Evolutionary conservation across 2,113 vertebrate genomes (phyloP).

Genomic region (Noturus placidus): DNA sequence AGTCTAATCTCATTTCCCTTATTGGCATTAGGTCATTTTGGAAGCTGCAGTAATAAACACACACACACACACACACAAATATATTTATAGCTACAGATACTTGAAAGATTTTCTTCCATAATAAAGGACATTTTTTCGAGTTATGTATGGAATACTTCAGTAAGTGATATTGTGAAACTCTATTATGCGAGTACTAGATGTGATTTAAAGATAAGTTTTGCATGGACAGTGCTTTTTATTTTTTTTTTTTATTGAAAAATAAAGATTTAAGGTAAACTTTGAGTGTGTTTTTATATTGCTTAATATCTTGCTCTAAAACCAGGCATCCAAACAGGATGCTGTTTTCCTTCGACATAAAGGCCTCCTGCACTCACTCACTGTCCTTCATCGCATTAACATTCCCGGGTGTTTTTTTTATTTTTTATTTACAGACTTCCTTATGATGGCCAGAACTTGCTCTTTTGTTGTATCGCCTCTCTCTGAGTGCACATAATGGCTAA

Average conservation of each 20-base stretch:
- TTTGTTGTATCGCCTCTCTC: slow-evolving; percentile 84
- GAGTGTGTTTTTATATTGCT: slow-evolving; percentile 60
- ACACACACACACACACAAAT: slow-evolving; percentile 35
- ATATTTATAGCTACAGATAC: neutral
- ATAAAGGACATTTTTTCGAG: neutral
- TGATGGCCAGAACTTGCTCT: slow-evolving; percentile 82
- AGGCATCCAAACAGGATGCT: slow-evolving; percentile 76
- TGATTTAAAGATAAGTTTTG: neutral
- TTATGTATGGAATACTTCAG: neutral
- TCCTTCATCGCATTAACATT: slow-evolving; percentile 67
- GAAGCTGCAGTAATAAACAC: neutral
- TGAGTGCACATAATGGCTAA: slow-evolving; percentile 93
- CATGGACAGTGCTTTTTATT: neutral
- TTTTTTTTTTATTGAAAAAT: neutral
- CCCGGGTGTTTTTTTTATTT: slow-evolving; percentile 68
- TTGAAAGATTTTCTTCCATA: neutral
- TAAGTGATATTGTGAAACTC: neutral
- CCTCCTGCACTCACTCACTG: slow-evolving; percentile 56
- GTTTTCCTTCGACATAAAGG: slow-evolving; percentile 63
- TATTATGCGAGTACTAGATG: neutral
- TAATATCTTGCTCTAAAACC: slow-evolving; percentile 78
- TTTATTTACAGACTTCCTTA: slow-evolving; percentile 76
- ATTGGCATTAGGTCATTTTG: neutral
- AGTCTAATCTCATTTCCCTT: neutral
- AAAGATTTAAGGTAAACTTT: slow-evolving; percentile 21